Percentiles rank a stretch among this genome's conserved stretches.
Evolutionary conservation across 2,113 vertebrate genomes (phyloP).

Genomic region (Centropus unirufus): DNA sequence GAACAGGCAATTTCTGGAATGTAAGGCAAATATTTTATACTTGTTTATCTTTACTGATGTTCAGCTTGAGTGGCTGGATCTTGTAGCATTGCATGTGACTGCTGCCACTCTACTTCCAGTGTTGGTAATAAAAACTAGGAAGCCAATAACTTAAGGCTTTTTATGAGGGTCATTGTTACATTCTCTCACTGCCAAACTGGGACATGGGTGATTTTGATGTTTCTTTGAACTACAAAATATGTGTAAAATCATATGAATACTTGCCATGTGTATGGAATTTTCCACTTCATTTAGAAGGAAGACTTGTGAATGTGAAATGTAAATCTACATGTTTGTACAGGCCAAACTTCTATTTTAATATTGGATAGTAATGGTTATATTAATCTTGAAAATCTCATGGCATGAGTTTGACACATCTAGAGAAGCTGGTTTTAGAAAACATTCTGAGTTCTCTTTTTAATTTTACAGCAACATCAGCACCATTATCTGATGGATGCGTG

Average conservation of each 20-base stretch:
- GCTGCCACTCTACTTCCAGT: not conserved
- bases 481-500: not conserved
- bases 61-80: not conserved
- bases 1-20: not conserved
- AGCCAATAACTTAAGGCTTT: not conserved
- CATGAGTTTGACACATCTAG: not conserved
- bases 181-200: not conserved
- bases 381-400: not conserved
- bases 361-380: not conserved
- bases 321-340: not conserved
- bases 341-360: not conserved
- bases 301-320: not conserved
- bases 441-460: not conserved
- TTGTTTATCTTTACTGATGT: not conserved
- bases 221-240: not conserved
- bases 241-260: not conserved
- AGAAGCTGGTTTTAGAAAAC: not conserved
- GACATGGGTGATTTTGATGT: not conserved
- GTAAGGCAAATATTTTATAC: not conserved
- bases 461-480: not conserved
- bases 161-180: not conserved
- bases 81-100: not conserved
- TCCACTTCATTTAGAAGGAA: not conserved
- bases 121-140: not conserved
- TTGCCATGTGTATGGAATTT: not conserved